Evolutionary conservation across 2,797 vertebrate species (phyloP).

Genomic region (Pseudochirops corinnae): DNA sequence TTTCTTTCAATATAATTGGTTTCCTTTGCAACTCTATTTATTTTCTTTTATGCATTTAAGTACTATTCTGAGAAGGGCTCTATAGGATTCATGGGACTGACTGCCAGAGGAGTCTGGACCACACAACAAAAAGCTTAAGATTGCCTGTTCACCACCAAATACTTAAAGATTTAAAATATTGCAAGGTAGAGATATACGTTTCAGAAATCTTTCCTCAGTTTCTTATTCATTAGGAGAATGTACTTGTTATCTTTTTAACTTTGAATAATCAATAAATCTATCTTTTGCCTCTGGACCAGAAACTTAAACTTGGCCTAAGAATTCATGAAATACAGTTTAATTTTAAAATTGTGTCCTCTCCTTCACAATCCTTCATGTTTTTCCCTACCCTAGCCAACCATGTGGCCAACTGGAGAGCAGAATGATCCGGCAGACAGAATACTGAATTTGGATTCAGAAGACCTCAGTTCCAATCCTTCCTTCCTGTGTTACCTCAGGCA

Average conservation of each 20-base stretch:
- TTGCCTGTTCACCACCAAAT: background rate
- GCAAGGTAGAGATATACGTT: background rate
- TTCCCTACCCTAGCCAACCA: background rate
- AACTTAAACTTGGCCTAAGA: background rate
- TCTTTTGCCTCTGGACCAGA: background rate
- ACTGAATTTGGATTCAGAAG: background rate
- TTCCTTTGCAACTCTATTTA: background rate
- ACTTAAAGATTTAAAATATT: background rate
- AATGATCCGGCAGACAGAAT: background rate
- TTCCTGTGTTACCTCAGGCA: background rate
- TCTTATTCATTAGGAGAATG: background rate
- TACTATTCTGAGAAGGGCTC: background rate
- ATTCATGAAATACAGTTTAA: background rate
- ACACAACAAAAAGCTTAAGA: background rate
- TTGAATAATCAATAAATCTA: background rate
- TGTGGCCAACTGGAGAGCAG: background rate
- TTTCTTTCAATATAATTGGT: background rate
- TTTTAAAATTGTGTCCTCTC: background rate
- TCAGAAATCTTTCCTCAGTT: background rate
- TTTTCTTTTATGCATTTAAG: background rate
- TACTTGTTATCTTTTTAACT: background rate
- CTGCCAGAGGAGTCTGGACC: background rate
- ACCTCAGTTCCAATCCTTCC: background rate
- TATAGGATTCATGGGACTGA: background rate
- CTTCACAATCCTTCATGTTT: background rate